Evolutionary conservation across 2,888 invertebrate genomes (phyloP), one percentile per base, ranked within the genome.

Genomic region (Asteroscopus sphinx): DNA sequence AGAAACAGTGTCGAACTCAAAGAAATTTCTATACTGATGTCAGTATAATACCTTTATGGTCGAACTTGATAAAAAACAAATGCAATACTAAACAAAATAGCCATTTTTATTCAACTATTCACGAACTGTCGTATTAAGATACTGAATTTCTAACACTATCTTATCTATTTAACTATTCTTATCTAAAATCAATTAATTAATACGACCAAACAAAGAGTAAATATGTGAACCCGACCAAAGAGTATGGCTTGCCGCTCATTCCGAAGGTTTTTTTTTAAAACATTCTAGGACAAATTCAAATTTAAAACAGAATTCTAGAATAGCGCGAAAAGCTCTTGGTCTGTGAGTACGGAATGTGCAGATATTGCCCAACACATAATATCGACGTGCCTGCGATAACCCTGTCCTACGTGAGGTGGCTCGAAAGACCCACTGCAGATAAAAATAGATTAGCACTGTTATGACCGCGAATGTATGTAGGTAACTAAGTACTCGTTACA

Each of bases 401-500:
- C 67, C 53, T 58, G 64, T 37, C 9, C 58, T 81, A 83, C 83
- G 83, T 81, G 82, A 77, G 73, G 73, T 70, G 77, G 76, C 59
- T 65, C 54, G 46, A 68, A 67, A 73, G 79, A 75, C 73, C 77
- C 68, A 55, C 35, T 51, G 15, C 17, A 58, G 71, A 78, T 80
- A 80, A 79, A 80, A 80, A 81, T 76, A 76, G 76, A 81, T 83
- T 73, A 80, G 58, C 61, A 44, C 41, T 65, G 69, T 74, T 73
- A 73, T 64, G 25, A 56, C 55, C 46, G 17, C 45, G 16, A 39
- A 41, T 60, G 37, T 49, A 32, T 25, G 3, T 25, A 25, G n/a
- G n/a, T n/a, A n/a, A n/a, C n/a, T n/a, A n/a, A n/a, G n/a, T 21
- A 21, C 51, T 48, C 39, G 9, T 16, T 58, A 41, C n/a, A n/a